A percentile compares a stretch with the other conserved stretches of the same genome.
Evolutionary conservation across 35 echinoderm and acorn worm species (phyloP).

Genomic region (Nesometra sesokonis): DNA sequence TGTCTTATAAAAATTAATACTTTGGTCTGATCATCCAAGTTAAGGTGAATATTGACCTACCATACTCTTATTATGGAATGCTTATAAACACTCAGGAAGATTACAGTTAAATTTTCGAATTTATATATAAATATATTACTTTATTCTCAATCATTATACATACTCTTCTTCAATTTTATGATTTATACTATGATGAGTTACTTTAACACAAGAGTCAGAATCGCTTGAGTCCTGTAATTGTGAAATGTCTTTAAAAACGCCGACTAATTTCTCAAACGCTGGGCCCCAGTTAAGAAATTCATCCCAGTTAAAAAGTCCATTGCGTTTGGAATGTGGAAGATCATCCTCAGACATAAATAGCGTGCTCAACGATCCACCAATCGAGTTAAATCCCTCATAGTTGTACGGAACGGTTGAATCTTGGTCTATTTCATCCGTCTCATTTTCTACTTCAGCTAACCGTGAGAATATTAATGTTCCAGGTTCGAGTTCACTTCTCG

Average conservation of each 20-base stretch:
- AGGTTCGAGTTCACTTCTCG: slow-evolving; percentile 24
- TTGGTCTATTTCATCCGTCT: slow-evolving; percentile 24
- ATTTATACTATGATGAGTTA: slow-evolving; percentile 19
- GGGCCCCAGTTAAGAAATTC: slow-evolving; percentile 92
- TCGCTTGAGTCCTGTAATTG: slow-evolving; percentile 55
- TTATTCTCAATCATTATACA: slow-evolving; percentile 18
- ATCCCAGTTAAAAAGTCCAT: slow-evolving; percentile 63
- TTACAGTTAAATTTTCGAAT: neutral
- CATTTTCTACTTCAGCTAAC: slow-evolving; percentile 66
- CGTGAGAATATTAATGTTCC: slow-evolving; percentile 48
- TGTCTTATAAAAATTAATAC: neutral
- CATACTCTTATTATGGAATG: neutral
- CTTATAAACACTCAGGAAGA: neutral
- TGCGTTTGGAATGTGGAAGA: slow-evolving; percentile 24
- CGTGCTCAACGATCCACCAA: slow-evolving; percentile 73
- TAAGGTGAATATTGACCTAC: neutral
- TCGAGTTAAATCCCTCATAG: slow-evolving; percentile 55
- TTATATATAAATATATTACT: neutral
- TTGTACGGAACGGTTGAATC: slow-evolving; percentile 29
- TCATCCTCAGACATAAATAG: slow-evolving; percentile 87
- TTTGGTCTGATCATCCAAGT: neutral
- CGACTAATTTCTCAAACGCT: slow-evolving; percentile 59
- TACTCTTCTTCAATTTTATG: slow-evolving; percentile 44
- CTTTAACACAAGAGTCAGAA: slow-evolving; percentile 16
- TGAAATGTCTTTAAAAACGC: slow-evolving; percentile 86